Evolutionary conservation across 2,888 invertebrate species (phyloP), one percentile per base, ranked within the genome.

Genomic region (Diarsia mendica): DNA sequence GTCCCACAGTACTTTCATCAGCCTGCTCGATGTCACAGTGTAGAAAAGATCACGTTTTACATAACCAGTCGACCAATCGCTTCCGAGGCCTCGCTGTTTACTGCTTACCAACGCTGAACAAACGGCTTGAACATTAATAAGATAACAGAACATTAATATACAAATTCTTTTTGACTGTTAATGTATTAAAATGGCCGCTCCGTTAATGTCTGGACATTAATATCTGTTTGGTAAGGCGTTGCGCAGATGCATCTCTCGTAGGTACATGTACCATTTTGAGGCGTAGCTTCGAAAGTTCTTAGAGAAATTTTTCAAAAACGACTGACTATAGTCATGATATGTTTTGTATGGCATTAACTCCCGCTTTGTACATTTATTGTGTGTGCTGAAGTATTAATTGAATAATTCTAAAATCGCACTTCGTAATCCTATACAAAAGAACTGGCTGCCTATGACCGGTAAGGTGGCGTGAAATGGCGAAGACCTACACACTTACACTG

Each of bases 1-100:
- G 4, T 1, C 63, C 63, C 11, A 44, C 44, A 63, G 15, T 72
- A 78, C 85, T 75, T 85, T 85, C 83, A 60, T 78, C 39, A 63
- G 20, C n/a, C 48, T 33, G 28, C 53, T 67, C 60, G 23, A 64
- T n/a, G 48, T 67, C 80, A 84, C 67, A 82, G 68, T 13, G 53
- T 76, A 81, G 63, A 71, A 73, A 77, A 74, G 78, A 53, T 72
- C 76, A 72, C 71, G 83, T 67, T 85, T 83, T 85, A 74, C 63
- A 83, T 83, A 83, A 83, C 73, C 71, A 85, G 74, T 82, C 72
- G 48, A 67, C 72, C 82, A 58, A 69, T 46, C 15, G 64, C 61
- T 82, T 77, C 77, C 49, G 65, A 81, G 53, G 63, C 63, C 20
- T 55, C 18, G 15, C 11, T 70, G 60, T 73, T 75, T 66, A 80